Base-by-base conservation (phyloP, 1,140 invertebrate genomes). In the Zaprionus inermis region DNA sequence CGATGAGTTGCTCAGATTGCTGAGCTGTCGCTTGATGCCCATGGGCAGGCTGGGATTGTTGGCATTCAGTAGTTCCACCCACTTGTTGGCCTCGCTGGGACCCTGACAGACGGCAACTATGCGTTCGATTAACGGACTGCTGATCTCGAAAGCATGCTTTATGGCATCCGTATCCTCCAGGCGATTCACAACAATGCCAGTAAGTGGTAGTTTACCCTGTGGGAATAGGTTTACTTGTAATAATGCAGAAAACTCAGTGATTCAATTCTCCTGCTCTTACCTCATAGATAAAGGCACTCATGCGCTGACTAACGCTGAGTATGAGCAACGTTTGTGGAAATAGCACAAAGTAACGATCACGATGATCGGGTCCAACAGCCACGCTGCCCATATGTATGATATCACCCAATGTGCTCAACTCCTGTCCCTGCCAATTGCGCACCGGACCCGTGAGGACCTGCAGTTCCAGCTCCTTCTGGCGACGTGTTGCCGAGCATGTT, bases 251-350 rank as follows among this genome's bases (percentile, higher is more conserved):
- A 1, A 38, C 7, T 38, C 7, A 1, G 16, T 0, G 18, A 14
- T 16, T 44, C 12, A 11, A 38, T 22, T 3, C 24, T 2, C 10
- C 12, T 22, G n/a, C 12, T 24, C 14, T 92, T 93, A 98, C 97
- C 95, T 99, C 97, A 93, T 98, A 99, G 73, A 98, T 96, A 92
- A 99, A 98, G n/a, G 97, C 97, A 91, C 97, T 98, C 92, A 98
- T 96, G 78, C 97, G 94, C 56, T 97, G 95, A 92, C 97, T 98
- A 68, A 98, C 97, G 67, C 97, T 97, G 36, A 99, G 93, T 72
- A 99, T 96, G n/a, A 99, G 93, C 63, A 99, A 93, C 0, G 96
- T 96, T 57, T 96, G 95, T 14, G 97, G 95, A 92, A 99, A 99
- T 1, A 99, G 94, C 1, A 99, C 97, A 79, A 99, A 96, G 91